Conservation (phyloP, 2,113 vertebrate genomes). For the Rutilus rutilus region DNA sequence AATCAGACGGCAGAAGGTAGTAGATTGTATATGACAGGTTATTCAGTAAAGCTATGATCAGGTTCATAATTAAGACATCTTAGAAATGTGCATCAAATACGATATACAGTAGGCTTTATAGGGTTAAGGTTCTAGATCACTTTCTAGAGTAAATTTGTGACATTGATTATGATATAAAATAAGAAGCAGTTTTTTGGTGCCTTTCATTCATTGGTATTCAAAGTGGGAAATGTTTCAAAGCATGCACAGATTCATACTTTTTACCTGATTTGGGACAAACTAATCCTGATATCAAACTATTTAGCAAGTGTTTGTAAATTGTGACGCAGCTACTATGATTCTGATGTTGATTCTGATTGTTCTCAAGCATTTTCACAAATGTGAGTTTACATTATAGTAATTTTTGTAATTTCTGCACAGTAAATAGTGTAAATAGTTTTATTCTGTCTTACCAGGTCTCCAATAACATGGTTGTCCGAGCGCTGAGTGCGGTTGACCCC, state of each 20-base stretch:
- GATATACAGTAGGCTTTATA: not conserved
- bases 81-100: not conserved
- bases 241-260: not conserved
- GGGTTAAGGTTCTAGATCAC: not conserved
- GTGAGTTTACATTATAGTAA: not conserved
- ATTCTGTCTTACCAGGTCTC: conserved; percentile 85
- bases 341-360: not conserved
- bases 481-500: conserved; percentile 85
- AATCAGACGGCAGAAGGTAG: not conserved
- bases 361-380: not conserved
- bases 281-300: not conserved
- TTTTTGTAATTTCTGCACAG: not conserved
- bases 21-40: not conserved
- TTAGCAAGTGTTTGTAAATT: not conserved
- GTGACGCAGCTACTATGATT: not conserved
- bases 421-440: not conserved
- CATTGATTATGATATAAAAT: not conserved
- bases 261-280: not conserved
- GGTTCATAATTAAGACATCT: too few species aligned
- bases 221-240: not conserved
- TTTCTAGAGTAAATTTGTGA: not conserved
- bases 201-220: not conserved
- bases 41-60: not conserved
- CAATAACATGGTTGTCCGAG: conserved; percentile 91
- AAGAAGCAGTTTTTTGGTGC: not conserved